A percentile compares a stretch with the other conserved stretches of the same genome.
These are phyloP conservation scores for Eurypyga helias DNA, from an alignment of 2,113 vertebrate genomes.

Conservation along the genomic window DNA sequence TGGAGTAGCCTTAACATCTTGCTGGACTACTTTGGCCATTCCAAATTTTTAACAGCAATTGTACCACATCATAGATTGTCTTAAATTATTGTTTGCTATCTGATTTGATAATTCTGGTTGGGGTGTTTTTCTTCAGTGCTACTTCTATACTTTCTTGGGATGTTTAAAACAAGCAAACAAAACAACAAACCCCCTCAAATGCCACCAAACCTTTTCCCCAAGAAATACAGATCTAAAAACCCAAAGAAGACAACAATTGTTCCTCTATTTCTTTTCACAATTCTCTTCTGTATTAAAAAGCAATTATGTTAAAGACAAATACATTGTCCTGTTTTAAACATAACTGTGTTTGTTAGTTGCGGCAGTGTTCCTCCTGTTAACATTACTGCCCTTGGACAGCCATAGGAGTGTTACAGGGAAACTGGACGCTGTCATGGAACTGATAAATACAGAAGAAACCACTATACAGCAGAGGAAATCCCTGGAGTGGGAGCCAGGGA, in stretches of 20 bases:
- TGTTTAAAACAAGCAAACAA: too few relatives aligned
- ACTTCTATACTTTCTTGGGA: not conserved
- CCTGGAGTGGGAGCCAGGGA: not conserved
- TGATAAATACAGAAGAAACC: not conserved
- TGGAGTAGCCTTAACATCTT: not conserved
- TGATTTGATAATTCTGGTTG: not conserved
- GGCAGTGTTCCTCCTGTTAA: not conserved
- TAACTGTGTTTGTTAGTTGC: not conserved
- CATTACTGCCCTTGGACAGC: not conserved
- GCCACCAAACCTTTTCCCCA: not conserved
- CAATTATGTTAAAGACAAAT: not conserved
- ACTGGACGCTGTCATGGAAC: fast-evolving
- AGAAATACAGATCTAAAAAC: not conserved
- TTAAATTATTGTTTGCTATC: not conserved
- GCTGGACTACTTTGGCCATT: not conserved
- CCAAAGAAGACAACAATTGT: not conserved
- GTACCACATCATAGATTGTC: not conserved
- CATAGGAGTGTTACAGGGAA: not conserved
- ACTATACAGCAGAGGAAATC: not conserved
- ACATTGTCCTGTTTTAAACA: not conserved
- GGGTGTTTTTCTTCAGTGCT: not conserved
- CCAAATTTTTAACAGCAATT: not conserved
- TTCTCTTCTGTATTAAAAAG: not conserved
- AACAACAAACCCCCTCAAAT: too few relatives aligned
- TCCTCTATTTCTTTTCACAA: not conserved